Percentiles rank a stretch among this genome's conserved stretches.
These are phyloP conservation scores for Stegastes partitus DNA, from an alignment of 2,113 vertebrate genomes.

Conservation along the genomic window DNA sequence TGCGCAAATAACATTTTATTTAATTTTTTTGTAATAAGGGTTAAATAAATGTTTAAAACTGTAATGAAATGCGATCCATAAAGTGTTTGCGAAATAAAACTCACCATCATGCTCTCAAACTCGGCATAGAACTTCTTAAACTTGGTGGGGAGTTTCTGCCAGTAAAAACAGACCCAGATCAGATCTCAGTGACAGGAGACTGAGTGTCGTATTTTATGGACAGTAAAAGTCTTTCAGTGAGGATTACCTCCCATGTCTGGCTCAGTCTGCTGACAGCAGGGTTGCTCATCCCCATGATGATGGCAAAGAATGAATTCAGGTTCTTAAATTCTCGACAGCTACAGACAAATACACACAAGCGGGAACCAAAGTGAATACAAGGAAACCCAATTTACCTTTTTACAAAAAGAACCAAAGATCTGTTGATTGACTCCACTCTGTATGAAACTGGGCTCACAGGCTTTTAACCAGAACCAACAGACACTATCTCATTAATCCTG, in stretches of 20 bases:
- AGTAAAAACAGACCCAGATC: conserved; percentile 74
- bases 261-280: conserved; percentile 94
- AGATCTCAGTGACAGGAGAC: neutral
- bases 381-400: neutral
- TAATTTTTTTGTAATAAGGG: too few species aligned
- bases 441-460: too few species aligned
- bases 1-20: too few species aligned
- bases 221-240: neutral
- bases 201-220: neutral
- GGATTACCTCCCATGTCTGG: conserved; percentile 96
- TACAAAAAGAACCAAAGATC: too few species aligned
- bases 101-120: conserved; percentile 99
- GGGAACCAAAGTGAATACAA: neutral
- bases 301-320: conserved; percentile 97
- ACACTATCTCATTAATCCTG: too few species aligned
- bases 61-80: neutral
- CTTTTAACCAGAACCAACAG: too few species aligned
- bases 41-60: neutral
- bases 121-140: conserved; percentile 99
- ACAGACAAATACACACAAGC: conserved; percentile 57
- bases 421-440: too few species aligned
- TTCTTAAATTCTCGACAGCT: conserved; percentile 99
- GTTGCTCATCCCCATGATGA: conserved; percentile 98
- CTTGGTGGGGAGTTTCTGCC: conserved; percentile 98
- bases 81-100: conserved; percentile 48